Conservation (phyloP, 2,113 vertebrate species). For the Regulus satrapa region DNA sequence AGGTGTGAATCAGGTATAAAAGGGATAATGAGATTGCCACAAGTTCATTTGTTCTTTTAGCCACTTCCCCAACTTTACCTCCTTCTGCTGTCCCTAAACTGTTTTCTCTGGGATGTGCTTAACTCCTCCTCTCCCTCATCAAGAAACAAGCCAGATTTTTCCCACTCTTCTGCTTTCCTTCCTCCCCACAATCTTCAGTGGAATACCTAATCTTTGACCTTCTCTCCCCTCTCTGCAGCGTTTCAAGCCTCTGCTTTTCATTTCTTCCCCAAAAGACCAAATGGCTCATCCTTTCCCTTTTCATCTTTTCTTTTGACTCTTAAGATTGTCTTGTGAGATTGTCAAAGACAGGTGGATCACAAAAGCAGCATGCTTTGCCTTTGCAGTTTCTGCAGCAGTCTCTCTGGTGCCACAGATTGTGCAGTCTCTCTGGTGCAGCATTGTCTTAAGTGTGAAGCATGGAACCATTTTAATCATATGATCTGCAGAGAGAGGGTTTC, state of each 20-base stretch:
- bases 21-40: not conserved
- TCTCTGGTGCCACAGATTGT: not conserved
- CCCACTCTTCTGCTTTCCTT: not conserved
- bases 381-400: not conserved
- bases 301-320: not conserved
- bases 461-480: not conserved
- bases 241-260: not conserved
- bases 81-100: not conserved
- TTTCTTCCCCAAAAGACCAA: not conserved
- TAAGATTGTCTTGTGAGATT: not conserved
- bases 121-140: not conserved
- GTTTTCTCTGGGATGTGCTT: not conserved
- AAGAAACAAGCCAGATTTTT: not conserved
- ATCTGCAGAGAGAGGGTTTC: not conserved
- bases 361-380: not conserved
- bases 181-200: not conserved
- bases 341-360: not conserved
- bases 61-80: not conserved
- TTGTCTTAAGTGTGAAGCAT: not conserved
- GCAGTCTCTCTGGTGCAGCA: not conserved
- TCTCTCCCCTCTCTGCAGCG: not conserved
- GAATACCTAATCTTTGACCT: not conserved
- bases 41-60: not conserved
- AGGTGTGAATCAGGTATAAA: not conserved
- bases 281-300: not conserved